These are phyloP conservation scores for Macrobrachium rosenbergii DNA, from an alignment of 1,140 invertebrate species.

Conservation along the genomic window DNA sequence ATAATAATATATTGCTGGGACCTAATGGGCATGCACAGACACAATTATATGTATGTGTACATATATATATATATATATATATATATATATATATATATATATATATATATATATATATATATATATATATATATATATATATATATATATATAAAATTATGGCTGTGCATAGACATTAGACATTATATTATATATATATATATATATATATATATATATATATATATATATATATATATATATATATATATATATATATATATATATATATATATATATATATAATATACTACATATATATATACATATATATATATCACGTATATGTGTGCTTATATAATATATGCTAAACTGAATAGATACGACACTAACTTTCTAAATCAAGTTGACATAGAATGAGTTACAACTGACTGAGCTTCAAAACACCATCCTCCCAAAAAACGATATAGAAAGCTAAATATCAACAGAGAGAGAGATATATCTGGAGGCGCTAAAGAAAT, in stretches of 20 bases:
- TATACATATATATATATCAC: neutral
- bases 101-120: slow-evolving; percentile 5
- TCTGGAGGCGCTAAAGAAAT: too few species aligned
- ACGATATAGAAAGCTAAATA: too few species aligned
- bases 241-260: neutral
- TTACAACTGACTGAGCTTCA: too few species aligned
- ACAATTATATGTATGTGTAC: slow-evolving; percentile 23
- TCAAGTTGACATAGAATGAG: too few species aligned
- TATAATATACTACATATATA: neutral
- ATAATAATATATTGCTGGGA: slow-evolving; percentile 6
- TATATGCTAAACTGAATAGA: neutral
- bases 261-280: neutral
- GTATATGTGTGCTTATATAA: neutral
- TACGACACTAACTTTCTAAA: too few species aligned
- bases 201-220: neutral
- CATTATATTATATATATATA: neutral
- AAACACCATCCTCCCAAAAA: too few species aligned
- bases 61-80: slow-evolving; percentile 41
- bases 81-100: slow-evolving; percentile 39
- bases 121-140: too few species aligned
- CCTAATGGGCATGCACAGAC: slow-evolving; percentile 20
- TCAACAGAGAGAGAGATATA: too few species aligned
- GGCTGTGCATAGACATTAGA: too few species aligned
- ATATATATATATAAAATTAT: too few species aligned
- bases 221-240: neutral